Base-by-base conservation (phyloP, 2,888 invertebrate species). In the Leptopilina drosophilae region DNA sequence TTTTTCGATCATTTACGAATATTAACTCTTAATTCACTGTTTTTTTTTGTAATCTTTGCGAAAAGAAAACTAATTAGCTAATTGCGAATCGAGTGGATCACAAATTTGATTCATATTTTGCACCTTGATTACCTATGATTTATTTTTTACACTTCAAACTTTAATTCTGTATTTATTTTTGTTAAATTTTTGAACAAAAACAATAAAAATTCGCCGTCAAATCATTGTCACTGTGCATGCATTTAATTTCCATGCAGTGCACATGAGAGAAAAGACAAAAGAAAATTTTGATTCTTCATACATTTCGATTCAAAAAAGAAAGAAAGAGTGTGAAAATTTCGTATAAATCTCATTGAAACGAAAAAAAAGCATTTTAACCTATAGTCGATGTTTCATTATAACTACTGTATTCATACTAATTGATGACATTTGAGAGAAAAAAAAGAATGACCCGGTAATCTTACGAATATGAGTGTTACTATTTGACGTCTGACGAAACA, bases 401-500 rank as follows among this genome's bases (percentile, higher is more conserved):
- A 56, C 20, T 33, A 69, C 9, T 33, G 56, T 73, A 73, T 56
- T 56, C 53, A 20, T 20, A 33, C 14, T n/a, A 9, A 56, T 33
- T 33, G 40, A 40, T 65, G 42, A 42, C 42, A 42, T 33, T 20
- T 8, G 42, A 42, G 42, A 42, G 42, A 40, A 14, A 56, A 33
- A 33, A 5, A 5, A 49, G 49, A 56, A 73, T 26, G 20, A 12
- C 49, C 49, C 20, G 49, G 20, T 56, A 33, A 33, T 14, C 15
- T 53, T 26, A 26, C 53, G 14, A 53, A 49, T 20, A 15, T 53
- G 26, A 69, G 69, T 49, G 53, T 53, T 56, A 56, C 53, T 56
- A 56, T 56, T 42, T 33, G 53, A 67, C 83, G 78, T 78, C 65
- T 76, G 46, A 26, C 56, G 15, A 79, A 75, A 75, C n/a, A 79